These are phyloP conservation scores for Neotoma lepida DNA, from an alignment of 2,113 vertebrate genomes.

Conservation along the genomic window DNA sequence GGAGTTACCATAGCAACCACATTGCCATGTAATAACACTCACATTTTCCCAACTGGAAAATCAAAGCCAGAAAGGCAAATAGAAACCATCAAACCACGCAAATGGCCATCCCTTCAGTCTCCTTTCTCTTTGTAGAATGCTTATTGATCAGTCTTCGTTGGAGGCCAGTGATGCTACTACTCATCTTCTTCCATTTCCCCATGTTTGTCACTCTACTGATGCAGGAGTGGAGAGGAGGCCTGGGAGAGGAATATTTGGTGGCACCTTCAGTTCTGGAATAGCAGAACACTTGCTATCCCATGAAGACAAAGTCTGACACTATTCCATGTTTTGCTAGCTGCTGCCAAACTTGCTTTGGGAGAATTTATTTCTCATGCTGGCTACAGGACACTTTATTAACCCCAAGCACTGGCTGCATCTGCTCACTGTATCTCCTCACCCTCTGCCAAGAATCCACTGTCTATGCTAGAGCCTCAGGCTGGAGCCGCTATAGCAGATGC, in stretches of 20 bases:
- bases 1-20: constrained; percentile 78
- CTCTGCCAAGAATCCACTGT: constrained; percentile 49
- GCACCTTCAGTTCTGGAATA: not conserved
- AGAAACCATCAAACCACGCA: constrained; percentile 76
- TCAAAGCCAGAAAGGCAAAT: constrained; percentile 76
- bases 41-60: constrained; percentile 76
- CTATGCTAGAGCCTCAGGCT: not conserved
- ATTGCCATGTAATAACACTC: constrained; percentile 70
- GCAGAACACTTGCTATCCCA: constrained; percentile 8
- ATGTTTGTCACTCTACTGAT: not conserved
- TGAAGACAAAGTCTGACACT: constrained; percentile 30
- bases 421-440: constrained; percentile 28
- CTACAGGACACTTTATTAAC: constrained; percentile 69
- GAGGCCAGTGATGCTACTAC: constrained; percentile 46
- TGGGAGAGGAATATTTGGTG: rapidly evolving
- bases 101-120: constrained; percentile 61
- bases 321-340: constrained; percentile 46
- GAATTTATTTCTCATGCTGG: constrained; percentile 56
- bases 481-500: constrained; percentile 8
- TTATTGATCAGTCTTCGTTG: constrained; percentile 71
- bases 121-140: constrained; percentile 42
- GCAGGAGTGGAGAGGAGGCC: not conserved
- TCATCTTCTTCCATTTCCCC: not conserved
- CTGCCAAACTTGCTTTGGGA: constrained; percentile 7
- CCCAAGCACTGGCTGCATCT: constrained; percentile 54